These are phyloP conservation scores for Neopipo cinnamomea DNA, from an alignment of 2,113 vertebrate species.

Conservation along the genomic window DNA sequence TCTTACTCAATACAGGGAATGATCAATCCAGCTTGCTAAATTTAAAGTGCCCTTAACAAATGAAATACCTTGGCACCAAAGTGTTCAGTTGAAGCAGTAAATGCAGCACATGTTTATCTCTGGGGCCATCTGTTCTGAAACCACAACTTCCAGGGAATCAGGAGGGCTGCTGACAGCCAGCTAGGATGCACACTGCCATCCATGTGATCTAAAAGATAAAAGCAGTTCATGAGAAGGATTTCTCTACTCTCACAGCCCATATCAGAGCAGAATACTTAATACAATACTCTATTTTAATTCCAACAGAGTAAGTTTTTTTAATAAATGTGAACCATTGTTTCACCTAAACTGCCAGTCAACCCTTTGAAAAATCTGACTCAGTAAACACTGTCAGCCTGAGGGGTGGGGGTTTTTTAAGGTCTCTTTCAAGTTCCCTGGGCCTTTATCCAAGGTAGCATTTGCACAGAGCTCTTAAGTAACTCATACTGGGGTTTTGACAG, in stretches of 20 bases:
- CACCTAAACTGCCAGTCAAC: neutral
- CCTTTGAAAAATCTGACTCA: neutral
- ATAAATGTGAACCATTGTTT: neutral
- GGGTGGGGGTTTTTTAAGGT: neutral
- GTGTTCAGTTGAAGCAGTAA: neutral
- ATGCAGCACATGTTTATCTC: neutral
- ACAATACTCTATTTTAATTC: neutral
- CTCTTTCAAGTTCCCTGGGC: neutral
- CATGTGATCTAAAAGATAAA: neutral
- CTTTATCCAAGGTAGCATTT: neutral
- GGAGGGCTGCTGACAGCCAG: neutral
- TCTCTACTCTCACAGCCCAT: neutral
- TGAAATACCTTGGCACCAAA: neutral
- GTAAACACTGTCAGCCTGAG: neutral
- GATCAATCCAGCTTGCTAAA: neutral
- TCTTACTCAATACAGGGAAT: neutral
- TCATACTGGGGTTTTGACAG: neutral
- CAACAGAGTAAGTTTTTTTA: neutral
- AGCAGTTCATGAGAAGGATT: neutral
- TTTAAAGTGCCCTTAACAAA: conserved; percentile 3
- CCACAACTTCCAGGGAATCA: neutral
- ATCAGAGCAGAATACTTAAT: neutral
- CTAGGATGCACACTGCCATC: neutral
- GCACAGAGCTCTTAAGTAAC: neutral
- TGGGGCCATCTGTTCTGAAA: neutral